Evolutionary conservation across 2,113 vertebrate genomes (phyloP), one percentile per base, ranked within the genome.

Genomic region (Python bivittatus): DNA sequence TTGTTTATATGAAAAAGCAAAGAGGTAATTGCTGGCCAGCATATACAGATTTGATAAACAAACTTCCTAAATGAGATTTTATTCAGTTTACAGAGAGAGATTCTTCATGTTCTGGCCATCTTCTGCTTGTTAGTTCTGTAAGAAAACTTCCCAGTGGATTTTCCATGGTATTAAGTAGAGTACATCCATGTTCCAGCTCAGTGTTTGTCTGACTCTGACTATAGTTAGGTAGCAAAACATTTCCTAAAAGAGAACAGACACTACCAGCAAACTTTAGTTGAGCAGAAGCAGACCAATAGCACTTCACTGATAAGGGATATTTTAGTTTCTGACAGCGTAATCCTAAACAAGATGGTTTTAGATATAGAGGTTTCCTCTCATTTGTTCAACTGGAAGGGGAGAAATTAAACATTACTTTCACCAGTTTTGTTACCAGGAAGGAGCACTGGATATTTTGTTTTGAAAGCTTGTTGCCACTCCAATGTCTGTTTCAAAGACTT

Each of bases 31-130:
- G 42, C 44, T 0, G 0, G 17, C 5, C 25, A 17, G 53, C 0
- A 0, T 29, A 56, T 11, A 33, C 85, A 90, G 10, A 29, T 0
- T 0, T 13, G 0, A 11, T 57, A 38, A 38, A 13, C 56, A 48
- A 87, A 9, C 11, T 89, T 38, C 33, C 56, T 38, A 42, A 93
- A 7, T 2, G 60, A 44, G 23, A 79, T 79, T 79, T 79, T 79
- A 79, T 2, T 79, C 68, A 79, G 33, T 22, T 38, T 79, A 20
- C 33, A 42, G 72, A 83, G 7, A 33, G 9, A 3, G 88, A 9
- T 6, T 86, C 88, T 88, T 13, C 42, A 11, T 52, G 42, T 12
- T 33, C 20, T 38, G 8, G 10, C 64, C 20, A 72, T 44, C n/a
- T 68, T 68, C 48, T 38, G 44, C 27, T 54, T 25, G 17, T 72